Evolutionary conservation across 1,140 invertebrate genomes (phyloP).

Genomic region (Sitobion miscanthi): DNA sequence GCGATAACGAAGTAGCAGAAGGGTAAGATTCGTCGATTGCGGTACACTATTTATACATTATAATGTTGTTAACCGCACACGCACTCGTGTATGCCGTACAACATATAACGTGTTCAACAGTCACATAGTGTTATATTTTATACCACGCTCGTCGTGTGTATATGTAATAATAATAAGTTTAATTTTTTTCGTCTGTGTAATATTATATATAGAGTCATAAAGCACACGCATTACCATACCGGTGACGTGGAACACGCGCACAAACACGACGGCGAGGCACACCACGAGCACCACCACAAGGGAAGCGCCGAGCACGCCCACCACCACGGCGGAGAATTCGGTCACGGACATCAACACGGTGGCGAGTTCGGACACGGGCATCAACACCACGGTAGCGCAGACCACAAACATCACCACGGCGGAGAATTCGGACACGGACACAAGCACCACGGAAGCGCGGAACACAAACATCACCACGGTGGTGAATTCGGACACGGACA

Average conservation of each 20-base stretch:
- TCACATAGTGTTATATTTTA: neutral
- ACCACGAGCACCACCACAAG: conserved; percentile 58
- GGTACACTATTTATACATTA: neutral
- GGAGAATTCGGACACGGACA: conserved; percentile 58
- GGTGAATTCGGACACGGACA: conserved; percentile 58
- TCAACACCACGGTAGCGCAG: conserved; percentile 57
- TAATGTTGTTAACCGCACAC: neutral
- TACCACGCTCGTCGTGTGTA: neutral
- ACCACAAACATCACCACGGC: conserved; percentile 58
- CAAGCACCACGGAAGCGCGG: conserved; percentile 56
- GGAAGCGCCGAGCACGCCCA: conserved; percentile 58
- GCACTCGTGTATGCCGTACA: neutral
- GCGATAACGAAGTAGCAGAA: conserved; percentile 52
- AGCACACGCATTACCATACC: conserved; percentile 58
- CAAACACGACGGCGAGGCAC: conserved; percentile 58
- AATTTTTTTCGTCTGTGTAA: neutral
- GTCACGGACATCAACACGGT: conserved; percentile 57
- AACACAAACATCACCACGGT: conserved; percentile 57
- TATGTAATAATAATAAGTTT: neutral
- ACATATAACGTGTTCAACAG: neutral
- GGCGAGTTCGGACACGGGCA: conserved; percentile 58
- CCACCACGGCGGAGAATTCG: conserved; percentile 57
- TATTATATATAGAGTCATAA: conserved; percentile 56
- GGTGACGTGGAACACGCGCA: conserved; percentile 58
- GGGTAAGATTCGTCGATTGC: conserved; percentile 45